Conservation (phyloP, 2,113 vertebrate species). For the Nothobranchius kuhntae region DNA sequence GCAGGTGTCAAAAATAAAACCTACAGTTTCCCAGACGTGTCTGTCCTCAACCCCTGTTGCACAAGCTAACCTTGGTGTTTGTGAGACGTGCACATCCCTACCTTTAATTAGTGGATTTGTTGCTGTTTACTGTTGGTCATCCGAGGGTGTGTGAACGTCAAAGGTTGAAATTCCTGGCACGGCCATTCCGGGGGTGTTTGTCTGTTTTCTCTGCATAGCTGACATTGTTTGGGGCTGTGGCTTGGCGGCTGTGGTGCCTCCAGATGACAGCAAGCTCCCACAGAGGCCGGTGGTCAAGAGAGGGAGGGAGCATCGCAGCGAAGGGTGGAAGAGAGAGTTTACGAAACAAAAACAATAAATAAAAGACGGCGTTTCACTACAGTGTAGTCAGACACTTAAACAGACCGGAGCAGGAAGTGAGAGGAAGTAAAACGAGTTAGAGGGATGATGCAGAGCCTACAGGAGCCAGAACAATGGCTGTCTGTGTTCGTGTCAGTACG, state of each 20-base stretch:
- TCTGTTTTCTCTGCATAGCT: constrained; percentile 80
- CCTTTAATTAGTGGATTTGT: constrained; percentile 29
- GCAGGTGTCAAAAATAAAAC: no score
- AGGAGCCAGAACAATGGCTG: constrained; percentile 63
- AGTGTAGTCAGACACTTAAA: neutral
- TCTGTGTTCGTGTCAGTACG: constrained; percentile 65
- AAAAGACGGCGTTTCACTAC: neutral
- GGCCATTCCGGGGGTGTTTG: constrained; percentile 65
- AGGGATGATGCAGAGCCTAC: constrained; percentile 14
- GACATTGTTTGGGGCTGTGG: constrained; percentile 79
- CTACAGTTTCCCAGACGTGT: no score
- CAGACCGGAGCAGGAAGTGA: neutral
- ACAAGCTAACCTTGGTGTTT: neutral
- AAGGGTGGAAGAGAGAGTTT: neutral
- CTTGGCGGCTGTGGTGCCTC: constrained; percentile 55
- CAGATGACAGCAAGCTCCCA: constrained; percentile 49
- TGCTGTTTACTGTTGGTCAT: constrained; percentile 18
- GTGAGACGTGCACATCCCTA: neutral
- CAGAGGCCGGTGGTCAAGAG: constrained; percentile 64
- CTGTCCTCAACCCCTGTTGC: neutral
- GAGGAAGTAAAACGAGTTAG: constrained; percentile 24
- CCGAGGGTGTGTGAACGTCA: constrained; percentile 30
- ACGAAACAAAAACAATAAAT: neutral
- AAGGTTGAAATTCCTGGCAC: constrained; percentile 50
- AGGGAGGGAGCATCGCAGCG: constrained; percentile 9